Evolutionary conservation across 2,113 vertebrate genomes (phyloP).

Genomic region (Furnarius figulus): DNA sequence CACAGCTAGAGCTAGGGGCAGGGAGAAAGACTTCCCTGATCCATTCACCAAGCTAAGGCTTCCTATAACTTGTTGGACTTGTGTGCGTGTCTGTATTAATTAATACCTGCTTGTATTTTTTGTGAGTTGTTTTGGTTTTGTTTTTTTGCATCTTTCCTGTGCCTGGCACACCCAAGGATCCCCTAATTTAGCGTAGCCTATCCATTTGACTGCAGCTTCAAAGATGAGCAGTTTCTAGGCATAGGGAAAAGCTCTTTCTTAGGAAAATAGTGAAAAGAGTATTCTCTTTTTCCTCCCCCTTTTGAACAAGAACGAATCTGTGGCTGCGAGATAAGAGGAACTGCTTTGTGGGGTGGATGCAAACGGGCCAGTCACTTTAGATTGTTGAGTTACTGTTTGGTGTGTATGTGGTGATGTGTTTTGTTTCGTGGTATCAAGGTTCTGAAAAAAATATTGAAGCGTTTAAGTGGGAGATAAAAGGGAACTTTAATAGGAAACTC

Average conservation of each 20-base stretch:
- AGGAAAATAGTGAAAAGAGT: not conserved
- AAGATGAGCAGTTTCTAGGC: constrained; percentile 38
- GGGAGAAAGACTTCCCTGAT: not conserved
- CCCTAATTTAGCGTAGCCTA: constrained; percentile 48
- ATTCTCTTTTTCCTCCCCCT: not conserved
- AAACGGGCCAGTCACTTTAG: constrained; percentile 61
- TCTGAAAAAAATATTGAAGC: constrained; percentile 40
- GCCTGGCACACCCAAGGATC: constrained; percentile 32
- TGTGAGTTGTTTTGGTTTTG: not conserved
- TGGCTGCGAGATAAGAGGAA: constrained; percentile 34
- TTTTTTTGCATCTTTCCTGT: constrained; percentile 34
- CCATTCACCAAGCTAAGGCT: constrained; percentile 45
- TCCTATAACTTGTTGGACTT: constrained; percentile 63
- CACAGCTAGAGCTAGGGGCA: constrained; percentile 23
- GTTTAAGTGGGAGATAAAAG: constrained; percentile 53
- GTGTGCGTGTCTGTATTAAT: constrained; percentile 53
- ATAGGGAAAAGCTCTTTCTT: constrained; percentile 23
- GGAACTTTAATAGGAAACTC: constrained; percentile 45
- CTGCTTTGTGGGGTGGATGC: constrained; percentile 33
- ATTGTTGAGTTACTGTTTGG: constrained; percentile 40
- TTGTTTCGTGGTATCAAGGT: constrained; percentile 37
- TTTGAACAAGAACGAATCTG: constrained; percentile 12
- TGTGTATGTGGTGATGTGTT: constrained; percentile 41
- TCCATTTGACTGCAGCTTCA: constrained; percentile 55
- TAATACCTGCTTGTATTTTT: constrained; percentile 60